phyloP scores from a whole-genome alignment of 1,140 invertebrate genomes.

The Idris sp. region DNA sequence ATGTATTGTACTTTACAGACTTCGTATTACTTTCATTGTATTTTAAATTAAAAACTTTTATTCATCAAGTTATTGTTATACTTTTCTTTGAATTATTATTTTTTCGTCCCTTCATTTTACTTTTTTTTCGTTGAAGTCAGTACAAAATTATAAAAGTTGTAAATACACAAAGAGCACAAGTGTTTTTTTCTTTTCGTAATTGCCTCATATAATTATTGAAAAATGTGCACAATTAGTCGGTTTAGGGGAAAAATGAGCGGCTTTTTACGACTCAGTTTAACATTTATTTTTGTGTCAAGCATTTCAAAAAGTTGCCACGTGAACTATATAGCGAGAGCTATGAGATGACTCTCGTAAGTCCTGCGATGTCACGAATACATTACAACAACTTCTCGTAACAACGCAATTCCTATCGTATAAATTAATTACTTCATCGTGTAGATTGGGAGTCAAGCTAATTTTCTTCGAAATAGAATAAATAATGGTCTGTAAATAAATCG shows the following conservation, averaged over 20 bases:
- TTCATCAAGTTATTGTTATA: no score
- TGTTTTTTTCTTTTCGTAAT: neutral
- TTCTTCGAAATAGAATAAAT: neutral
- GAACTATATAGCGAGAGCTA: conserved; percentile 24
- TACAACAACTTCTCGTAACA: conserved; percentile 23
- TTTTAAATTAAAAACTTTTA: no score
- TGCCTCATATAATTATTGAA: conserved; percentile 10
- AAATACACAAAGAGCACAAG: neutral
- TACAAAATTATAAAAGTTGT: no score
- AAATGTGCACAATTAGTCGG: conserved; percentile 11
- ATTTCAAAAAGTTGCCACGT: conserved; percentile 26
- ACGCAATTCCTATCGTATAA: conserved; percentile 18
- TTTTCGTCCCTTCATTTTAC: no score
- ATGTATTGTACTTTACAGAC: no score
- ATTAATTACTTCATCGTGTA: conserved; percentile 17
- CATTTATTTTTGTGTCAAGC: conserved; percentile 17
- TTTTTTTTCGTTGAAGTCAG: no score
- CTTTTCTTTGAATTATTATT: no score
- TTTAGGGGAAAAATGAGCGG: conserved; percentile 2
- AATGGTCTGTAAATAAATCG: no score
- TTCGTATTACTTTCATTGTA: no score
- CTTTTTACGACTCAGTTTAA: conserved; percentile 4
- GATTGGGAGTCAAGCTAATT: conserved; percentile 15
- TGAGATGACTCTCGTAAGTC: conserved; percentile 39
- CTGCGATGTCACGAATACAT: conserved; percentile 31